Evolutionary conservation across 1,140 invertebrate species (phyloP), one percentile per base, ranked within the genome.

Genomic region (Penaeus vannamei): DNA sequence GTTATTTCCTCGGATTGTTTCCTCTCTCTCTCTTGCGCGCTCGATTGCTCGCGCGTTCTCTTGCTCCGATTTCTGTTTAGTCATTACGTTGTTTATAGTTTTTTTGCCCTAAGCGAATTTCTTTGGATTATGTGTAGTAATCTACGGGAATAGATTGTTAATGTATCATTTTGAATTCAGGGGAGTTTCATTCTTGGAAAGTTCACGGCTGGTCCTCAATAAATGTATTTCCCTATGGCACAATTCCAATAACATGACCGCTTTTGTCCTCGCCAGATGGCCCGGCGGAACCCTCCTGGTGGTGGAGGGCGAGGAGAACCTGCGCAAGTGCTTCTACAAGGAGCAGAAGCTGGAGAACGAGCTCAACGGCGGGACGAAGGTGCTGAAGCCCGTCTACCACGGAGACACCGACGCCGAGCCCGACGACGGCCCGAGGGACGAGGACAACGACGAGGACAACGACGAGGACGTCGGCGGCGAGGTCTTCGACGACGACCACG

Each of bases 301-400:
- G 69, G 90, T 89, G n/a, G 29, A 83, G 53, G 87, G 90, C 8
- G 90, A 91, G 72, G 79, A 91, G 17, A 91, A 91, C 87, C 64
- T 91, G 62, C 87, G 87, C 23, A 86, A 85, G 72, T 91, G 90
- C 72, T 91, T 89, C 79, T 91, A 91, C 79, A 66, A 85, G 19
- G 90, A 91, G 81, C 77, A 83, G 10, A 84, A 91, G 69, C 60
- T 91, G 2, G 29, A 53, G 80, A 86, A 85, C n/a, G 81, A 46
- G 12, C 83, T 60, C 2, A 14, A 19, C 29, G 7, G 60, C 22
- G 29, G 32, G 53, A 69, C 62, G 29, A 77, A n/a, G 22, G 26
- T 61, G 26, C 76, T 84, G 60, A 53, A 72, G 46, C 77, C 81
- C 14, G 20, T 36, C 36, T 84, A 89, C 26, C 64, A 84, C 42